These are phyloP conservation scores for Pseudobourletiella spinata DNA, from an alignment of 1,140 invertebrate species.

Conservation along the genomic window DNA sequence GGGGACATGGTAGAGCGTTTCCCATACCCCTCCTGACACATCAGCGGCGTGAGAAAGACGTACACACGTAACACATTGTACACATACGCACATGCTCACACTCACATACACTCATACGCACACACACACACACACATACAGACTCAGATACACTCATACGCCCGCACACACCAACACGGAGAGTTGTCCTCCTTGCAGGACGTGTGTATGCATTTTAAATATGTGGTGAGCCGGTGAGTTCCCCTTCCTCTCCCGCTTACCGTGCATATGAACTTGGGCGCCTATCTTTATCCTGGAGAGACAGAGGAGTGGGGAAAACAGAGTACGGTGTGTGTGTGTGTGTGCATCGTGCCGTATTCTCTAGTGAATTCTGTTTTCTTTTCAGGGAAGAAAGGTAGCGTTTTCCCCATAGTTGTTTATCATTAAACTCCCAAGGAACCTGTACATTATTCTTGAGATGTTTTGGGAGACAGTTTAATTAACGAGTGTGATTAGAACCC, in stretches of 20 bases:
- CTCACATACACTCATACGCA: no score
- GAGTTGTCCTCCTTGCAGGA: background rate
- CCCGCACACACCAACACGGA: background rate
- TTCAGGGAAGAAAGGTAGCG: constrained; percentile 19
- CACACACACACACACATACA: no score
- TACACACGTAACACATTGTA: no score
- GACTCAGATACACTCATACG: background rate
- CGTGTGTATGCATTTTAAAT: background rate
- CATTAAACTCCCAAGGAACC: constrained; percentile 34
- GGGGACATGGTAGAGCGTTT: no score
- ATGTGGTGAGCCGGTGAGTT: background rate
- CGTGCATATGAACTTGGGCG: background rate
- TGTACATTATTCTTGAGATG: constrained; percentile 36
- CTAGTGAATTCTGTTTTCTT: constrained; percentile 21
- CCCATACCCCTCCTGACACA: no score
- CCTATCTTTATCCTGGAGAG: no score
- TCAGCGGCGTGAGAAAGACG: no score
- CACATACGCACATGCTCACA: no score
- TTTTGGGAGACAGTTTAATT: constrained; percentile 36
- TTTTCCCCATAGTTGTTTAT: constrained; percentile 35
- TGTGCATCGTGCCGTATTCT: no score
- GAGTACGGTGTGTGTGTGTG: no score
- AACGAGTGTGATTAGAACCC: constrained; percentile 36
- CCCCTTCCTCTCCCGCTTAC: no score
- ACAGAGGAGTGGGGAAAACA: no score